Conservation (phyloP, 1,140 invertebrate genomes). For the Oedothorax gibbosus region DNA sequence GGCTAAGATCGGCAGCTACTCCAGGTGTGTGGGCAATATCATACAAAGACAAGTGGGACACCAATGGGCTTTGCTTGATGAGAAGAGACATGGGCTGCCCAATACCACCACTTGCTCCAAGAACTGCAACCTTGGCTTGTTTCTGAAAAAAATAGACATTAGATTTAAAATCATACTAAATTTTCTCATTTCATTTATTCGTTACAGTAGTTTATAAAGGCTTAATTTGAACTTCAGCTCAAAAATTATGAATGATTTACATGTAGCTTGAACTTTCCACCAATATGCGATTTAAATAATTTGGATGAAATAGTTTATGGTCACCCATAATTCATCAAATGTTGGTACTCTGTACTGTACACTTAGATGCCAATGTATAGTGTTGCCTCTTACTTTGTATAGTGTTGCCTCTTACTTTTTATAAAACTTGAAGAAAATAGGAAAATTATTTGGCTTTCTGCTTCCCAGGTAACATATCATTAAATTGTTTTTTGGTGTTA, state of each 20-base stretch:
- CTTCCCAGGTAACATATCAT: too few species aligned
- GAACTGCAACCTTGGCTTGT: conserved; percentile 86
- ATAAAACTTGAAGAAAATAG: too few species aligned
- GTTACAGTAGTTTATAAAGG: not conserved
- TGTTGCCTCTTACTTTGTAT: too few species aligned
- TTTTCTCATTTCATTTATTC: too few species aligned
- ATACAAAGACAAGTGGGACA: conserved; percentile 87
- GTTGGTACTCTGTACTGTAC: too few species aligned
- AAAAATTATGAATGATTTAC: not conserved
- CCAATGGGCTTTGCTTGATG: conserved; percentile 89
- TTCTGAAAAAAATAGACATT: conserved; percentile 32
- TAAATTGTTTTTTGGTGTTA: too few species aligned
- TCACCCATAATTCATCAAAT: not conserved
- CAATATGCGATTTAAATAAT: not conserved
- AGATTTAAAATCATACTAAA: not conserved
- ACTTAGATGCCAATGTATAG: too few species aligned
- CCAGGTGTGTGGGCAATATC: conserved; percentile 97
- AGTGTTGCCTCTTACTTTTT: too few species aligned
- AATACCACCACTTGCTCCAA: conserved; percentile 97
- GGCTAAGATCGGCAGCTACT: conserved; percentile 97
- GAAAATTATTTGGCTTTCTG: too few species aligned
- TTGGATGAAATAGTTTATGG: not conserved
- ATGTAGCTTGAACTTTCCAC: not conserved
- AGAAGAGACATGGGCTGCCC: conserved; percentile 96
- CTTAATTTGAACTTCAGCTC: not conserved